These are phyloP conservation scores for Centropus unirufus DNA, from an alignment of 2,113 vertebrate genomes.

Conservation along the genomic window DNA sequence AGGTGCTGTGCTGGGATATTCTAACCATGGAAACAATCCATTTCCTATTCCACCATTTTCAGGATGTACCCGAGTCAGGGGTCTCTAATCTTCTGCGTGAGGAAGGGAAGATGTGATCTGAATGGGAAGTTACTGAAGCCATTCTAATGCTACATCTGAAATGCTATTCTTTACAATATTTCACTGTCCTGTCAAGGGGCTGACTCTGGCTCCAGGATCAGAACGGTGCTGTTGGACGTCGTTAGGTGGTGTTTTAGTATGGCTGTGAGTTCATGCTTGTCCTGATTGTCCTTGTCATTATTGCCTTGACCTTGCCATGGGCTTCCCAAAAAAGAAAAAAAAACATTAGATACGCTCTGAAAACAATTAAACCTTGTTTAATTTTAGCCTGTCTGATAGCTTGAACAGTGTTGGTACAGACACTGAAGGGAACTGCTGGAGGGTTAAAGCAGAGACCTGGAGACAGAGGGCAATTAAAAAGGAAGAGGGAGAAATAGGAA, in stretches of 20 bases:
- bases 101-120: not conserved
- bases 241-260: not conserved
- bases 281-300: not conserved
- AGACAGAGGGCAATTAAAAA: not conserved
- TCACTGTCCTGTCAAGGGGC: not conserved
- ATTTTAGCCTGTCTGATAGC: not conserved
- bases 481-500: not conserved
- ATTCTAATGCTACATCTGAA: not conserved
- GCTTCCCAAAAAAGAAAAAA: not conserved
- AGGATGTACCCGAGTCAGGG: not conserved
- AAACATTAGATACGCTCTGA: not conserved
- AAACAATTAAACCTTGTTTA: not conserved
- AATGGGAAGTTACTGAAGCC: not conserved
- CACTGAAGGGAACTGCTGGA: not conserved
- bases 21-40: not conserved
- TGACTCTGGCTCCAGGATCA: accelerated
- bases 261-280: not conserved
- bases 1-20: not conserved
- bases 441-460: not conserved
- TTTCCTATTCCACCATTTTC: not conserved
- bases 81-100: not conserved
- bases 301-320: not conserved
- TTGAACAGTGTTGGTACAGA: not conserved
- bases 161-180: not conserved
- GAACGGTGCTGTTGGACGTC: not conserved